Conservation (phyloP, 2,797 vertebrate species). For the Neostethus bicornis region DNA sequence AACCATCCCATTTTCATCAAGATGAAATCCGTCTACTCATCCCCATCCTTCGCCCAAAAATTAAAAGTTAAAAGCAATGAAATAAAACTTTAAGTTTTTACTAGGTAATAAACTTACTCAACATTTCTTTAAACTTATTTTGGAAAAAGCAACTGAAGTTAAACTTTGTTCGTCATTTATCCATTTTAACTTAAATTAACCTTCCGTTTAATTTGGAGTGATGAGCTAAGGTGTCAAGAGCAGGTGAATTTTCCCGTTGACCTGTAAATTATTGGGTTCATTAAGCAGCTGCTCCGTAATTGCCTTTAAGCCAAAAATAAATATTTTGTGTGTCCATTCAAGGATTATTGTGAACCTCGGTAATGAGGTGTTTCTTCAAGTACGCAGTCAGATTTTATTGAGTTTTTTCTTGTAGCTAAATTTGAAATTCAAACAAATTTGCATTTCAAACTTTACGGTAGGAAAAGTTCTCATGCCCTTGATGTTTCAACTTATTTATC, state of each 20-base stretch:
- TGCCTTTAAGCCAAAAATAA: not conserved
- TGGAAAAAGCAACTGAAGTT: not conserved
- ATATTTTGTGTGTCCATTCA: not conserved
- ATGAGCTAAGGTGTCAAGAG: not conserved
- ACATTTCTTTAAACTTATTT: too few species aligned
- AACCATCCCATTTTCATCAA: too few species aligned
- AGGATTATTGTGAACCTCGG: not conserved
- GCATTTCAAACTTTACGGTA: too few species aligned
- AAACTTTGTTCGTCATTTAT: not conserved
- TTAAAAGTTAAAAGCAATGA: too few species aligned
- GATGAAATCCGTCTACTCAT: too few species aligned
- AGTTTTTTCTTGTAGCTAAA: not conserved
- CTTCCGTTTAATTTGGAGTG: not conserved
- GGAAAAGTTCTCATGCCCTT: too few species aligned
- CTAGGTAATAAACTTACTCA: constrained; percentile 10
- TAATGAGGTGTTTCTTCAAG: not conserved
- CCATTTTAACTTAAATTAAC: not conserved
- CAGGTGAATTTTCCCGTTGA: not conserved
- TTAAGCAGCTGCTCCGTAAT: not conserved
- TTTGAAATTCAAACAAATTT: not conserved
- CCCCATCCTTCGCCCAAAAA: too few species aligned
- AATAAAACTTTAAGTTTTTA: too few species aligned
- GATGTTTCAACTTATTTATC: too few species aligned
- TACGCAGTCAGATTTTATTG: too few species aligned
- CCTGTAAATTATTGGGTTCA: not conserved